A percentile compares a stretch with the other conserved stretches of the same genome.
These are phyloP conservation scores for Rhinella marina DNA, from an alignment of 2,797 vertebrate species.

Conservation along the genomic window DNA sequence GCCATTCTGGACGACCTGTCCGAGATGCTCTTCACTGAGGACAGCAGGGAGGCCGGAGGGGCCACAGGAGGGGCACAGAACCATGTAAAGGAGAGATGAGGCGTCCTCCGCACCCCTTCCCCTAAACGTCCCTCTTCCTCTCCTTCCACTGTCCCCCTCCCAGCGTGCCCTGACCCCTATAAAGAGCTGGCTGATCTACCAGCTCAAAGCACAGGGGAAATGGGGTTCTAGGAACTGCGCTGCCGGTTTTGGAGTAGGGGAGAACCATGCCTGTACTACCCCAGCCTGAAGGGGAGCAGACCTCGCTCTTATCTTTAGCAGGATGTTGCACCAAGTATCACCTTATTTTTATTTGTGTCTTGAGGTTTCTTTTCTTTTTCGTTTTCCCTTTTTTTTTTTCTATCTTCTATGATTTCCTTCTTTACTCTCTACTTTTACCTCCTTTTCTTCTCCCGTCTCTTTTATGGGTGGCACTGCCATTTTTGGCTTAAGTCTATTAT, in stretches of 20 bases:
- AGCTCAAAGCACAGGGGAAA: conserved; percentile 56
- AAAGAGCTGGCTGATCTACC: conserved; percentile 43
- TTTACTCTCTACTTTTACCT: conserved; percentile 5
- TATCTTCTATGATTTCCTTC: neutral
- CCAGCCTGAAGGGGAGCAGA: conserved; percentile 58
- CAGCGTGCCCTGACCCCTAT: conserved; percentile 52
- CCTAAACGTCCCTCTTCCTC: conserved; percentile 59
- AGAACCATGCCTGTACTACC: conserved; percentile 60
- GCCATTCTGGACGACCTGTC: conserved; percentile 98
- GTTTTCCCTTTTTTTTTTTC: neutral
- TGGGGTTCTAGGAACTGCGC: conserved; percentile 57
- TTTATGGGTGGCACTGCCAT: conserved; percentile 75
- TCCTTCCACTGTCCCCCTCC: conserved; percentile 66
- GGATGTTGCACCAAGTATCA: conserved; percentile 62
- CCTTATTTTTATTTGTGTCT: conserved; percentile 62
- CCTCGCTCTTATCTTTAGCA: conserved; percentile 61
- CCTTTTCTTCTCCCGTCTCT: neutral
- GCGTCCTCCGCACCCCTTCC: conserved; percentile 58
- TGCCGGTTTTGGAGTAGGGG: conserved; percentile 56
- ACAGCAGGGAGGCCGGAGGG: conserved; percentile 70
- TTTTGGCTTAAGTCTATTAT: conserved; percentile 70
- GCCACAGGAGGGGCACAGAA: conserved; percentile 86
- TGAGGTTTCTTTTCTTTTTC: conserved; percentile 29
- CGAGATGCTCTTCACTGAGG: conserved; percentile 89
- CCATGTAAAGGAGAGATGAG: conserved; percentile 99